Percentiles rank a stretch among this genome's conserved stretches.
phyloP scores from a whole-genome alignment of 2,888 invertebrate genomes.

The Psococerastis gibbosa region DNA sequence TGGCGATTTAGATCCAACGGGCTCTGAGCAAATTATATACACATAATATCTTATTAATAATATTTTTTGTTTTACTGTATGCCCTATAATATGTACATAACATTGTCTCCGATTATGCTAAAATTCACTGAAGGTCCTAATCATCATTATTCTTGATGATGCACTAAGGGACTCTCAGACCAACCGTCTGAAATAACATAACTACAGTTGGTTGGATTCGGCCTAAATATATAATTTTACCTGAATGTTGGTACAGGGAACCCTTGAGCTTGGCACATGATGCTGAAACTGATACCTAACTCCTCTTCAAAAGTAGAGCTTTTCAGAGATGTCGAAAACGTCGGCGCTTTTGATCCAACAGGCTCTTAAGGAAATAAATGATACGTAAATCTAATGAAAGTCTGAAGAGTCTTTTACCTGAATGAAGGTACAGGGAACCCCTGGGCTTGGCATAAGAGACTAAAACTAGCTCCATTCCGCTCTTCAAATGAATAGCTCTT shows the following conservation, averaged over 20 bases:
- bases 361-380: constrained; percentile 35
- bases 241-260: constrained; percentile 31
- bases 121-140: too few species aligned
- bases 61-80: too few species aligned
- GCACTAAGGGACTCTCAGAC: too few species aligned
- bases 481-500: constrained; percentile 22
- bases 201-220: too few species aligned
- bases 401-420: constrained; percentile 25
- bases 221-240: constrained; percentile 22
- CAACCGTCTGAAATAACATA: too few species aligned
- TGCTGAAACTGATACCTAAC: constrained; percentile 25
- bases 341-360: constrained; percentile 26
- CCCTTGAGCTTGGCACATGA: constrained; percentile 36
- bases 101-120: too few species aligned
- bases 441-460: constrained; percentile 33
- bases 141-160: too few species aligned
- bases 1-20: constrained; percentile 42
- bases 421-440: constrained; percentile 35
- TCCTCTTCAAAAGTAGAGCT: constrained; percentile 21
- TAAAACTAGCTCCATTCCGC: constrained; percentile 25
- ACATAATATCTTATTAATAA: not conserved
- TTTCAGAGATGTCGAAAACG: constrained; percentile 25
- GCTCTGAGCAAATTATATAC: constrained; percentile 29
- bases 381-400: constrained; percentile 22
- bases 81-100: too few species aligned